A percentile compares a stretch with the other conserved stretches of the same genome.
Conservation (phyloP, 2,113 vertebrate genomes). For the Candoia aspera region DNA sequence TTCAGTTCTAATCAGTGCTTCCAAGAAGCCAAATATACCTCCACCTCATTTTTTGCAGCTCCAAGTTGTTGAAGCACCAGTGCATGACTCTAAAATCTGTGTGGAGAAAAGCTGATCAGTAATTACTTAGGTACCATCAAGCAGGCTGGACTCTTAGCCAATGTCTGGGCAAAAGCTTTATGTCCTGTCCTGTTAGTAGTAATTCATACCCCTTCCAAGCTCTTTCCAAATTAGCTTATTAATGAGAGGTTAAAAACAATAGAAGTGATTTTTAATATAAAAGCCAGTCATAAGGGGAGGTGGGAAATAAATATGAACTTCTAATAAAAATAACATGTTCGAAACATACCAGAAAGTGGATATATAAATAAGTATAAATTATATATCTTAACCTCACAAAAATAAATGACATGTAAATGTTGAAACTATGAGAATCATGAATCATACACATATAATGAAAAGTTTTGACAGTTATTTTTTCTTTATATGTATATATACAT, state of each 20-base stretch:
- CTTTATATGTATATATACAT: neutral
- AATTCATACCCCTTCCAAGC: neutral
- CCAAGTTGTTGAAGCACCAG: neutral
- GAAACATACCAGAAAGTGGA: too few relatives aligned
- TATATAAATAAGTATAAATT: neutral
- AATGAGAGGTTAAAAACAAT: neutral
- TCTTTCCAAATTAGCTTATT: neutral
- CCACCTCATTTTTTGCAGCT: neutral
- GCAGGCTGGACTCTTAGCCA: neutral
- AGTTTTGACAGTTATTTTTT: neutral
- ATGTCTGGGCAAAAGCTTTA: neutral
- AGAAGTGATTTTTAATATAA: neutral
- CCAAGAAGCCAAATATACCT: neutral
- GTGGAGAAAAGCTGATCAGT: neutral
- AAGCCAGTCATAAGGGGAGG: neutral
- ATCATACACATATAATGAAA: neutral
- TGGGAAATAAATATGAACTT: neutral
- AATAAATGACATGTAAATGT: neutral
- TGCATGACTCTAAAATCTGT: neutral
- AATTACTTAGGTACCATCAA: neutral
- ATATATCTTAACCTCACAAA: neutral
- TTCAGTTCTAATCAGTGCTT: neutral
- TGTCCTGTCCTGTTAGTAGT: neutral
- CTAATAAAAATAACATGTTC: neutral
- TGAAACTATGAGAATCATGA: neutral